phyloP scores from a whole-genome alignment of 1,140 invertebrate species.

The Drosophila baimaii region DNA sequence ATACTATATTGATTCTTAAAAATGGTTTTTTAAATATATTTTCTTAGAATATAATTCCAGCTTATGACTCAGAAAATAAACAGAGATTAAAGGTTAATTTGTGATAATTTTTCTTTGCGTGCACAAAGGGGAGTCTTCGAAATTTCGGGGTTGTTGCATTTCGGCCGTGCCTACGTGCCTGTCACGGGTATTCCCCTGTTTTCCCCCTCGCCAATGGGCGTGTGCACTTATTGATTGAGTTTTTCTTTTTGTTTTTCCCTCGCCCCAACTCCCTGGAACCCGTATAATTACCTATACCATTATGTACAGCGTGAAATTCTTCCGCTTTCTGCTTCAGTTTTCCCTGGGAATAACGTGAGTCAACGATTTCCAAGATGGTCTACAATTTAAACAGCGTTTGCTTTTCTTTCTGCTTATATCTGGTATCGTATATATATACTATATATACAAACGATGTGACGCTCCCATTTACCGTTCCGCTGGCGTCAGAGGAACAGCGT shows the following conservation, averaged over 20 bases:
- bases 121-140: not conserved
- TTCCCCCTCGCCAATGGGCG: conserved; percentile 27
- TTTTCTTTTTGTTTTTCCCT: conserved; percentile 5
- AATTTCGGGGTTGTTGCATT: conserved; percentile 27
- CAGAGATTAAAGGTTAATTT: not conserved
- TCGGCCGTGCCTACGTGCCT: conserved; percentile 42
- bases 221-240: conserved; percentile 62
- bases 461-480: conserved; percentile 47
- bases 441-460: conserved; percentile 16
- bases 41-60: not conserved
- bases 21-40: not conserved
- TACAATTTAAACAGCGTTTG: conserved; percentile 34
- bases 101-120: not conserved
- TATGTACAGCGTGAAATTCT: conserved; percentile 42
- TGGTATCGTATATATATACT: conserved; percentile 6
- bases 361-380: conserved; percentile 54
- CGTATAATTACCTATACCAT: conserved; percentile 58
- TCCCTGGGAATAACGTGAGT: conserved; percentile 69
- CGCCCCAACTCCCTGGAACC: conserved; percentile 15
- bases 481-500: conserved; percentile 41
- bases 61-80: not conserved
- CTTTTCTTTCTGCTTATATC: conserved; percentile 41
- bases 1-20: not conserved
- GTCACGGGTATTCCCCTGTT: conserved; percentile 27
- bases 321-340: conserved; percentile 40